A percentile compares a stretch with the other conserved stretches of the same genome.
phyloP scores from a whole-genome alignment of 2,888 invertebrate species.

The Synanthedon vespiformis region DNA sequence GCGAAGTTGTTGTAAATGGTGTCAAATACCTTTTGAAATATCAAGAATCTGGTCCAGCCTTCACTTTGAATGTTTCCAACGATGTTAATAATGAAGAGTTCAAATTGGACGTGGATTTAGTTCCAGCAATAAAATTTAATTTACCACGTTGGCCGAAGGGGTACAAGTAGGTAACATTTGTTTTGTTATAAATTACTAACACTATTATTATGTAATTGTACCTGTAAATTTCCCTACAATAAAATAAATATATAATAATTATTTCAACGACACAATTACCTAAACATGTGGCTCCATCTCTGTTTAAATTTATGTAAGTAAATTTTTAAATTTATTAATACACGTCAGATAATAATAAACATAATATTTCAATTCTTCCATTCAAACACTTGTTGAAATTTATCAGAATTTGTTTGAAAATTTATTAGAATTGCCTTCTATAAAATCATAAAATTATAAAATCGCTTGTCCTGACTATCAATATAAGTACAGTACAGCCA shows the following conservation, averaged over 20 bases:
- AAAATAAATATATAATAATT: too few relatives aligned
- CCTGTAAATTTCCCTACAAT: too few relatives aligned
- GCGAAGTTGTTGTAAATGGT: constrained; percentile 28
- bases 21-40: constrained; percentile 30
- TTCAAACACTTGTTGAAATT: too few relatives aligned
- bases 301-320: neutral
- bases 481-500: too few relatives aligned
- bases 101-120: constrained; percentile 61
- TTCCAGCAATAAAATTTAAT: constrained; percentile 61
- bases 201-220: too few relatives aligned
- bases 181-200: too few relatives aligned
- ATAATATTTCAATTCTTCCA: too few relatives aligned
- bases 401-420: too few relatives aligned
- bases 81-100: constrained; percentile 22
- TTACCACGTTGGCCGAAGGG: constrained; percentile 48
- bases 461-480: too few relatives aligned
- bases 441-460: too few relatives aligned
- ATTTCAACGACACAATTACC: neutral
- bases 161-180: constrained; percentile 29
- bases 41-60: constrained; percentile 48
- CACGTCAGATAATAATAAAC: too few relatives aligned
- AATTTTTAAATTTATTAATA: neutral
- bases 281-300: neutral
- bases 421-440: too few relatives aligned
- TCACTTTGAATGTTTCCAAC: constrained; percentile 56